A percentile compares a stretch with the other conserved stretches of the same genome.
Conservation (phyloP, 1,140 invertebrate genomes). For the Drosophila nebulosa region DNA sequence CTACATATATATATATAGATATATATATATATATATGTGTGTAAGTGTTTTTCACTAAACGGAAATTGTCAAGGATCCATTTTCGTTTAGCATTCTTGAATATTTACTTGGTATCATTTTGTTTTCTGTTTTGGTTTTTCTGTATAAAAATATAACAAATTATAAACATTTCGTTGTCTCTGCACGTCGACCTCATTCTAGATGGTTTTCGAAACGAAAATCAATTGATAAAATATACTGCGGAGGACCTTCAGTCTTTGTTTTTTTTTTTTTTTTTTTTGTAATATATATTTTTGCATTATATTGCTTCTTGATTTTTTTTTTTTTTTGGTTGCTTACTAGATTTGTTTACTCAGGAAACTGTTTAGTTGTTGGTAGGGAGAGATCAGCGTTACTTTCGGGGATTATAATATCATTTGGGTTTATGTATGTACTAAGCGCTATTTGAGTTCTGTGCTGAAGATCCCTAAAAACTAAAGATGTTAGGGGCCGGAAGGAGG, state of each 20-base stretch:
- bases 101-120: not conserved
- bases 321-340: constrained; percentile 27
- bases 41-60: constrained; percentile 27
- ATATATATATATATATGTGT: constrained; percentile 18
- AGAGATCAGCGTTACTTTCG: constrained; percentile 38
- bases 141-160: constrained; percentile 78
- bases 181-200: constrained; percentile 45
- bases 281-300: constrained; percentile 59
- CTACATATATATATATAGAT: constrained; percentile 27
- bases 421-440: constrained; percentile 28
- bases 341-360: constrained; percentile 19
- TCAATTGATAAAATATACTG: constrained; percentile 59
- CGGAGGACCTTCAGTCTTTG: constrained; percentile 77
- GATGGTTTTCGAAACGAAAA: constrained; percentile 47
- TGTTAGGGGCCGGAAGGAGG: constrained; percentile 25
- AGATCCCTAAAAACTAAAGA: constrained; percentile 60
- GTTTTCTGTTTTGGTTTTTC: constrained; percentile 1
- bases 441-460: constrained; percentile 54
- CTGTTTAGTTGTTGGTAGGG: constrained; percentile 2
- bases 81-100: not conserved
- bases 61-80: constrained; percentile 12
- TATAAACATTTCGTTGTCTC: constrained; percentile 71
- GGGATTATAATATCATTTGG: not conserved
- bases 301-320: constrained; percentile 37
- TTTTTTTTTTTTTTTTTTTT: constrained; percentile 37